Percentiles rank a stretch among this genome's conserved stretches.
phyloP scores from a whole-genome alignment of 2,888 invertebrate species.

The Proisotoma minuta region DNA sequence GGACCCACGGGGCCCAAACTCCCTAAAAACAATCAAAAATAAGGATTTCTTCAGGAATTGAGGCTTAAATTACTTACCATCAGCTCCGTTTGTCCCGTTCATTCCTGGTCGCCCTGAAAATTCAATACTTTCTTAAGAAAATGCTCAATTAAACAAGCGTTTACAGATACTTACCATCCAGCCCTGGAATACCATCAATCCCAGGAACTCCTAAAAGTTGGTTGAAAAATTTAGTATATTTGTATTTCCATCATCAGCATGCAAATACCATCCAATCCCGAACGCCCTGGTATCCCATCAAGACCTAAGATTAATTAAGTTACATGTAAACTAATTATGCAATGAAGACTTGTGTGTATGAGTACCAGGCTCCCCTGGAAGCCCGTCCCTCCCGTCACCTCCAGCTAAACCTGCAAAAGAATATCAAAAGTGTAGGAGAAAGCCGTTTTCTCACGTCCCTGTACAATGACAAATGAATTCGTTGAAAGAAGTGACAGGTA shows the following conservation, averaged over 20 bases:
- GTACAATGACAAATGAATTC: conserved; percentile 4
- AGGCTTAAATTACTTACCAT: too few relatives aligned
- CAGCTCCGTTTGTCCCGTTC: conserved; percentile 61
- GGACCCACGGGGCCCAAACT: too few relatives aligned
- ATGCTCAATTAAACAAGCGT: neutral
- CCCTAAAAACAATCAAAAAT: too few relatives aligned
- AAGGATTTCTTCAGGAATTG: too few relatives aligned
- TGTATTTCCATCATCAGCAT: neutral
- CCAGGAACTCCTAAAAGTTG: conserved; percentile 56
- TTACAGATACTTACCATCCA: conserved; percentile 37
- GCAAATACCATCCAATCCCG: conserved; percentile 65
- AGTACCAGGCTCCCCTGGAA: conserved; percentile 76
- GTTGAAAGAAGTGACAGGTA: neutral
- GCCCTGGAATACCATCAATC: conserved; percentile 58
- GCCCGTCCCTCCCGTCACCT: conserved; percentile 79
- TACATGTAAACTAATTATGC: too few relatives aligned
- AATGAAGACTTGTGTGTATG: conserved; percentile 9
- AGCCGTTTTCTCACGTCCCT: neutral
- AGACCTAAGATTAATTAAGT: conserved; percentile 54
- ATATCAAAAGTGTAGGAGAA: neutral
- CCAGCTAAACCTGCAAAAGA: conserved; percentile 55
- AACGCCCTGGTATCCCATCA: conserved; percentile 67
- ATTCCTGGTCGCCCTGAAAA: conserved; percentile 54
- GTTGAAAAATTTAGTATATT: neutral
- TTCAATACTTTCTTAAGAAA: too few relatives aligned